phyloP scores from a whole-genome alignment of 2,888 invertebrate genomes.

The Urechis unicinctus region DNA sequence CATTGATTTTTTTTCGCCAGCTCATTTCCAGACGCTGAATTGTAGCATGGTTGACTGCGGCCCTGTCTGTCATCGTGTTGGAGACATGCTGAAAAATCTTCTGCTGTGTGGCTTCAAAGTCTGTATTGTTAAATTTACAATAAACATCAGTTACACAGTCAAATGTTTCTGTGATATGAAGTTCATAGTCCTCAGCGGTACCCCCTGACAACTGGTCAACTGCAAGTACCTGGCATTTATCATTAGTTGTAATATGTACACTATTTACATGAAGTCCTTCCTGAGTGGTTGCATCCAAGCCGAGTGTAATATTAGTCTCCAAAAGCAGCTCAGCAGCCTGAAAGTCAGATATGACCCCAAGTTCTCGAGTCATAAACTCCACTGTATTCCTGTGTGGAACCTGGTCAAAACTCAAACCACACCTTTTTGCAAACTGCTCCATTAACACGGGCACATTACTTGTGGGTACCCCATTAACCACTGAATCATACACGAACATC shows the following conservation, averaged over 20 bases:
- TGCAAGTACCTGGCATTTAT: slow-evolving; percentile 4
- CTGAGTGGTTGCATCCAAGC: slow-evolving; percentile 17
- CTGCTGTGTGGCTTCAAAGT: slow-evolving; percentile 1
- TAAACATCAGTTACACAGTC: slow-evolving; percentile 5
- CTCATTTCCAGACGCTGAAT: background rate
- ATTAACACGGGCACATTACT: too few species aligned
- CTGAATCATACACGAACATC: too few species aligned
- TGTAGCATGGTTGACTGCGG: slow-evolving; percentile 12
- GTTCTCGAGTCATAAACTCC: too few species aligned
- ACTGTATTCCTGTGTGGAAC: too few species aligned
- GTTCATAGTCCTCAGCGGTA: slow-evolving; percentile 11
- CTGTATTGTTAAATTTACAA: slow-evolving; percentile 4
- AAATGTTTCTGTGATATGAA: slow-evolving; percentile 7
- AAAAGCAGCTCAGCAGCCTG: too few species aligned
- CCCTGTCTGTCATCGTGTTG: too few species aligned
- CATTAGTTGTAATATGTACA: slow-evolving; percentile 13
- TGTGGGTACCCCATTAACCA: too few species aligned
- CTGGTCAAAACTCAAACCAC: too few species aligned
- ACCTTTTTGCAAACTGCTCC: too few species aligned
- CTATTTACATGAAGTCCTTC: slow-evolving; percentile 17
- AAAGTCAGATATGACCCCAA: too few species aligned
- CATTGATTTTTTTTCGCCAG: slow-evolving; percentile 14
- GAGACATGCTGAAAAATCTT: slow-evolving; percentile 7
- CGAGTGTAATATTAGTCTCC: slow-evolving; percentile 18
- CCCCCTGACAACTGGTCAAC: slow-evolving; percentile 16